Evolutionary conservation across 2,797 vertebrate species (phyloP), one percentile per base, ranked within the genome.

Genomic region (Macropodus opercularis): DNA sequence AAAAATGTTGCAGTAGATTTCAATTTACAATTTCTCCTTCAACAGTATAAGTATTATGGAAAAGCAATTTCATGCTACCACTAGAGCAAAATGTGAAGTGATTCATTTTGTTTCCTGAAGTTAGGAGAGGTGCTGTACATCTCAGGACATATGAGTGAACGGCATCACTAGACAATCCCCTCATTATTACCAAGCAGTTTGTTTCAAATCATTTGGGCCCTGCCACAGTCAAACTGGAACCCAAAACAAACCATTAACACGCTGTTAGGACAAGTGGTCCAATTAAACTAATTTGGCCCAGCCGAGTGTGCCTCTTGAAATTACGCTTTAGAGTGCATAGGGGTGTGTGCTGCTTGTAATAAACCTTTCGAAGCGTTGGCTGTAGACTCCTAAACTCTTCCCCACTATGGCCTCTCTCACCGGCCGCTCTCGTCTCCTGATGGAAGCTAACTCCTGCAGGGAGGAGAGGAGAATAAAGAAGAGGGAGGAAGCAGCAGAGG

Each of bases 311-410:
- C 67, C 56, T 62, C 81, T 88, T 72, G 41, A 64, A 85, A 85
- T 79, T 63, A 83, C 69, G 66, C 47, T 39, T 1, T 51, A 23
- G 47, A 78, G 77, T 50, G 72, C 56, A 23, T 63, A 77, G 56
- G 56, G 80, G 87, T 60, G 77, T 4, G 18, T 42, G 44, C 55
- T 55, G 51, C 63, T 84, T 71, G 61, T 68, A 50, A 52, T 59
- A 81, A 89, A 97, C 97, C 96, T 95, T 81, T 88, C 92, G 79
- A 93, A 92, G 1, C 94, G 90, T 58, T 92, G 87, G 39, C 85
- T 84, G 53, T 90, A 92, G 12, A 88, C 81, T 42, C 81, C 83
- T 2, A 90, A 88, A 32, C 83, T 90, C 89, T 80, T 94, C 67
- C 92, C 92, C 23, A 78, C 72, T 23, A 98, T 73, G 12, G 93